Evolutionary conservation across 1,140 invertebrate genomes (phyloP), one percentile per base, ranked within the genome.

Genomic region (Aphaenogaster ashmeadi): DNA sequence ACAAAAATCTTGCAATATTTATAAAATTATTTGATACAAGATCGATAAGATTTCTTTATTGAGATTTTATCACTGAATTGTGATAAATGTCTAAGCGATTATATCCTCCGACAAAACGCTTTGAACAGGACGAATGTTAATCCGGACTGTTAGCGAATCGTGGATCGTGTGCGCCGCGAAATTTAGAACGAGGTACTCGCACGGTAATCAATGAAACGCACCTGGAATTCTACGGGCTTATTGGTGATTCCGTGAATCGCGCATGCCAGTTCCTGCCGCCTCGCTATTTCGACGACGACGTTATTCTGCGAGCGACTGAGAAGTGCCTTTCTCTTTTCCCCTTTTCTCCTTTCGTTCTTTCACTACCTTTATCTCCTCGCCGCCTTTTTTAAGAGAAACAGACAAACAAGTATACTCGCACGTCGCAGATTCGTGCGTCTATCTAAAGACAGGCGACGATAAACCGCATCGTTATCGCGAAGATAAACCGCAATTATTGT

Each of bases 121-220:
- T 58, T 27, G 9, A 9, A 9, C 56, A 13, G 21, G 54, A 41
- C 13, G 27, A 33, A n/a, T 18, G 1, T n/a, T 56, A 38, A 60
- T 77, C 69, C 72, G 33, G 2, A 5, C 8, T 7, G 36, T 41
- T 33, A 47, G 62, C 75, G 15, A 67, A 44, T 50, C 47, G 44
- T 2, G 33, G 33, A n/a, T 80, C 54, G 54, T 56, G 50, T 66
- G 50, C 64, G 50, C 89, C 71, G 69, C 18, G 83, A 90, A 90
- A 90, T 90, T 89, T 88, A 88, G 80, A 90, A 79, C 90, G 83
- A 80, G 81, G 81, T 87, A 77, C 79, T 79, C 85, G 60, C 75
- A 54, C 79, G 78, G 71, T 88, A 91, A 91, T 91, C 89, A 88
- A 91, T 91, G 90, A 91, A 87, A 64, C 88, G 62, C 81, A 90